A percentile compares a stretch with the other conserved stretches of the same genome.
These are phyloP conservation scores for Patella caerulea DNA, from an alignment of 2,888 invertebrate genomes.

Conservation along the genomic window DNA sequence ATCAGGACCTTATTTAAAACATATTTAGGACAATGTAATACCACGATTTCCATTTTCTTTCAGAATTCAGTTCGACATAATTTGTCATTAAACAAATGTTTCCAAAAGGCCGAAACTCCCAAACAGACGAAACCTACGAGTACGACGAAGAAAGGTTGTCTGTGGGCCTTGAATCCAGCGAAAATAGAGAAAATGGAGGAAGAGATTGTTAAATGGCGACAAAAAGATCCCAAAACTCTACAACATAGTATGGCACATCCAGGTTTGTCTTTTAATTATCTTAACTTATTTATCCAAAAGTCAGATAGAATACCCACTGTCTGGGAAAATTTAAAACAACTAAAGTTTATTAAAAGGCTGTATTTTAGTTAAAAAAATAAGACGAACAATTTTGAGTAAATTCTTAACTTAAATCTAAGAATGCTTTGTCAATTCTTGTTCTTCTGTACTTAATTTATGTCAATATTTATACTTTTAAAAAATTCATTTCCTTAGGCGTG, in stretches of 20 bases:
- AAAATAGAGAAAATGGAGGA: conserved; percentile 98
- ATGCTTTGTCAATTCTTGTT: too few species aligned
- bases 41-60: conserved; percentile 27
- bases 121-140: conserved; percentile 73
- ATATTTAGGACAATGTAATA: too few species aligned
- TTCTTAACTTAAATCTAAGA: too few species aligned
- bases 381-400: too few species aligned
- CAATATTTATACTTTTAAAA: too few species aligned
- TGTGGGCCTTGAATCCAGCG: conserved; percentile 97
- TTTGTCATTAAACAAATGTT: conserved; percentile 96
- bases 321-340: too few species aligned
- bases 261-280: conserved; percentile 73
- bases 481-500: too few species aligned
- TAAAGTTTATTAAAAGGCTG: too few species aligned
- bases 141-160: conserved; percentile 77
- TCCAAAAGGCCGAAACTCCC: conserved; percentile 97
- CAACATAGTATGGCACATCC: conserved; percentile 95
- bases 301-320: too few species aligned
- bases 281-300: not conserved
- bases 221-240: conserved; percentile 93
- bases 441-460: too few species aligned
- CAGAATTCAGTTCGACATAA: conserved; percentile 96
- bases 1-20: too few species aligned
- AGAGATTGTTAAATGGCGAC: conserved; percentile 97
- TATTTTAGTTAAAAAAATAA: too few species aligned